Evolutionary conservation across 2,888 invertebrate species (phyloP), one percentile per base, ranked within the genome.

Genomic region (Hyles lineata): DNA sequence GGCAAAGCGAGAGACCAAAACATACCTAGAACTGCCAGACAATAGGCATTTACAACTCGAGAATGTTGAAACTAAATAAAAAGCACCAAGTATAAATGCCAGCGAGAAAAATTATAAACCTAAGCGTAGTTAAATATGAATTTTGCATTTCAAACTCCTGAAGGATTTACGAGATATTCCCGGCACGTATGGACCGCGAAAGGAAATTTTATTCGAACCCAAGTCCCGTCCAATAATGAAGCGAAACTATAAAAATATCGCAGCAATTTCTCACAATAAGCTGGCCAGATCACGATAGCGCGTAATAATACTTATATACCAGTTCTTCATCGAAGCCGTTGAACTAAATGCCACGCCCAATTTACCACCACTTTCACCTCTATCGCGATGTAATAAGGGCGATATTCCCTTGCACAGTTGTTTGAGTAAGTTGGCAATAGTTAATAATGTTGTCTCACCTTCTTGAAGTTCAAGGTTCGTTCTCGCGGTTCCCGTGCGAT

Each of bases 401-500:
- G n/a, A 67, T 73, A 77, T 75, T 84, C 23, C 32, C 29, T 62
- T 79, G 72, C 19, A 17, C 6, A 43, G 55, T 2, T 15, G n/a
- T 32, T 23, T 23, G 19, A 1, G 23, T 70, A 70, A 55, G 72
- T 71, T 74, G 21, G 61, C 71, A 72, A 73, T 67, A 43, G 74
- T 70, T 73, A 76, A 78, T 79, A 75, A 81, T 79, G 81, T 80
- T 79, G 79, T 79, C 75, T 82, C 77, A 76, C 62, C 52, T 63
- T 78, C 71, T 75, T 63, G 76, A 87, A 88, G 88, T 89, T 89
- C 89, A 89, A 88, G 89, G 87, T 83, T 84, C 77, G 77, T 77
- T 61, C 35, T 52, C 73, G 55, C 23, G 62, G 35, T 67, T 67
- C 67, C 50, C 67, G 50, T 43, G 35, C 55, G 55, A n/a, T 63